Evolutionary conservation across 2,888 invertebrate genomes (phyloP).

Genomic region (Cinara cedri): DNA sequence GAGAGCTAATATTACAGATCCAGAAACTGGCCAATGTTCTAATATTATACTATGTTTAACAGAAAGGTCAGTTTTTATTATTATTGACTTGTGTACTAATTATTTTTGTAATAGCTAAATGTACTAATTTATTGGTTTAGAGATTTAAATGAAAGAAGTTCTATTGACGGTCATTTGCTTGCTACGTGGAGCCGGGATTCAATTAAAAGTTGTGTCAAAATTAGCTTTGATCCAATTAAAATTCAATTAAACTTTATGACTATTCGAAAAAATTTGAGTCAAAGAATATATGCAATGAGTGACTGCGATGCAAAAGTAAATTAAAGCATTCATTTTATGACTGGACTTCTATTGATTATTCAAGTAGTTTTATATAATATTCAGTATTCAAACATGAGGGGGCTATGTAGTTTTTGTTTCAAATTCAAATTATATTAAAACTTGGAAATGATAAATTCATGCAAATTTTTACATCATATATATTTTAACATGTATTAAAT

Average conservation of each 20-base stretch:
- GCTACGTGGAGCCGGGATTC: conserved; percentile 67
- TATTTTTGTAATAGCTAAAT: not conserved
- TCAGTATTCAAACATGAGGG: too few relatives aligned
- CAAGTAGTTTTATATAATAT: too few relatives aligned
- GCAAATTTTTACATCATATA: too few relatives aligned
- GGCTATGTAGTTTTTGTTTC: too few relatives aligned
- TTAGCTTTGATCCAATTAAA: conserved; percentile 60
- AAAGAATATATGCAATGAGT: conserved; percentile 68
- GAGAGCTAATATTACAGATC: conserved; percentile 18
- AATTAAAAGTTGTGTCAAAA: conserved; percentile 66
- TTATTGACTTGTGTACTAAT: not conserved
- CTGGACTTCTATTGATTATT: too few relatives aligned
- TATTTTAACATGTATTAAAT: too few relatives aligned
- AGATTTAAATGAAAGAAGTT: conserved; percentile 66
- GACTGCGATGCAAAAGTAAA: conserved; percentile 67
- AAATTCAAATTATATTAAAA: too few relatives aligned
- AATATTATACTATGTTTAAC: conserved; percentile 45
- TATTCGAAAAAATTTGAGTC: conserved; percentile 67
- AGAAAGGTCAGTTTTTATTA: conserved; percentile 39
- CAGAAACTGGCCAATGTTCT: conserved; percentile 16
- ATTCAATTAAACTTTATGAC: conserved; percentile 71
- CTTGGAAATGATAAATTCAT: too few relatives aligned
- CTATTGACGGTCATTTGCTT: conserved; percentile 64
- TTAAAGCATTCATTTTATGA: not conserved
- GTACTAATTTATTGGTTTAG: conserved; percentile 60